Evolutionary conservation across 2,113 vertebrate genomes (phyloP), one percentile per base, ranked within the genome.

Genomic region (Panthera tigris): DNA sequence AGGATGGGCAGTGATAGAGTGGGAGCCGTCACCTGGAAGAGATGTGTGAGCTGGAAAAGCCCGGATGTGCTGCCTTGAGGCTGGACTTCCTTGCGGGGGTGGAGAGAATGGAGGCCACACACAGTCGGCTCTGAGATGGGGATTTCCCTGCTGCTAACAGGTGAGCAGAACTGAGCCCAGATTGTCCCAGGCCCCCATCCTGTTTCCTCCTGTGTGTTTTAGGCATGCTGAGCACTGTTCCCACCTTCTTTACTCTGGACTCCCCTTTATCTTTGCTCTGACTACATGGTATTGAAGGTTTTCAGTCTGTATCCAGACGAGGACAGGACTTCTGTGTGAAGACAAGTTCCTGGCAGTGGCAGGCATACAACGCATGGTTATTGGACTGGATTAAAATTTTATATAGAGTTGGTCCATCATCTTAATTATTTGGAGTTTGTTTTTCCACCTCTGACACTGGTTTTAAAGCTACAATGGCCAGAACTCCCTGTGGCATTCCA

Each of bases 61-160:
- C 36, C 14, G 1, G 69, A 33, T 1, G 4, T 13, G 19, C 36
- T 80, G 14, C 84, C 25, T 45, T n/a, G 4, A 3, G 66, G 29
- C 15, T 29, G 69, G 69, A 33, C n/a, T 45, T 45, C 48, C 1
- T 3, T 0, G 14, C 5, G 55, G 25, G 25, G 1, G 19, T 41
- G 93, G 39, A 12, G 1, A 10, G 2, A 14, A 13, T 3, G 29
- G 16, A 31, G 39, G 31, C 80, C 29, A 0, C 4, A 29, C 29
- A 0, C 4, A 29, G 2, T 74, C 4, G 0, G 21, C 18, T 25
- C 23, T 7, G 4, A 4, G 25, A 45, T 8, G 15, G 1, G 4
- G 4, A 50, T 31, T 12, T 39, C 7, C 31, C 3, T 11, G 12
- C 81, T 50, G 4, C 13, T 33, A 61, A 45, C 14, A 9, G 16